Conservation (phyloP, 2,888 invertebrate genomes). For the Acleris sparsana region DNA sequence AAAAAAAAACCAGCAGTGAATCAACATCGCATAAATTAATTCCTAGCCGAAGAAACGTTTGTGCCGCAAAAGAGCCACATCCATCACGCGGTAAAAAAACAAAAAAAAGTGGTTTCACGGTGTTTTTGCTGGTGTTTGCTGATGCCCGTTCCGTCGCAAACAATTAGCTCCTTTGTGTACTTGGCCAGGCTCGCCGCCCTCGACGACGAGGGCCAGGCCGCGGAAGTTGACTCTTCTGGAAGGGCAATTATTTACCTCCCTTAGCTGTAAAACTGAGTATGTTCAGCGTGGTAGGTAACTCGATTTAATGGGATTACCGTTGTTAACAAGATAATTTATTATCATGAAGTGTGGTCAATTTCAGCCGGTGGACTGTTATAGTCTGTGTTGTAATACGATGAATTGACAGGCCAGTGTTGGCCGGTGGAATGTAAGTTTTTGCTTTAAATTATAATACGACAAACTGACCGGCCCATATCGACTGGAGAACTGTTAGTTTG, state of each 20-base stretch:
- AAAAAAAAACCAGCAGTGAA: too few relatives aligned
- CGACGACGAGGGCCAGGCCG: conserved; percentile 48
- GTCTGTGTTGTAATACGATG: too few relatives aligned
- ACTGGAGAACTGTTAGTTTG: too few relatives aligned
- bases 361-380: too few relatives aligned
- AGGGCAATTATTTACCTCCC: conserved; percentile 25
- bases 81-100: conserved; percentile 53
- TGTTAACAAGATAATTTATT: too few relatives aligned
- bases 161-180: conserved; percentile 72
- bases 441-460: too few relatives aligned
- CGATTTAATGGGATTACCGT: conserved; percentile 26
- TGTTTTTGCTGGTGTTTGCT: conserved; percentile 58
- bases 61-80: conserved; percentile 19
- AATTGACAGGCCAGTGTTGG: too few relatives aligned
- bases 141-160: conserved; percentile 60
- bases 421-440: too few relatives aligned
- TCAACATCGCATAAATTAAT: too few relatives aligned
- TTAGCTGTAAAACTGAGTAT: conserved; percentile 1
- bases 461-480: too few relatives aligned
- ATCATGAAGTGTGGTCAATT: too few relatives aligned
- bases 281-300: neutral
- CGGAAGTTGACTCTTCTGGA: conserved; percentile 33
- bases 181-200: conserved; percentile 58
- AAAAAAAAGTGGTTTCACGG: conserved; percentile 49
- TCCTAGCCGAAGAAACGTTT: conserved; percentile 6